phyloP scores from a whole-genome alignment of 2,797 vertebrate genomes.

The Hydrophis major region DNA sequence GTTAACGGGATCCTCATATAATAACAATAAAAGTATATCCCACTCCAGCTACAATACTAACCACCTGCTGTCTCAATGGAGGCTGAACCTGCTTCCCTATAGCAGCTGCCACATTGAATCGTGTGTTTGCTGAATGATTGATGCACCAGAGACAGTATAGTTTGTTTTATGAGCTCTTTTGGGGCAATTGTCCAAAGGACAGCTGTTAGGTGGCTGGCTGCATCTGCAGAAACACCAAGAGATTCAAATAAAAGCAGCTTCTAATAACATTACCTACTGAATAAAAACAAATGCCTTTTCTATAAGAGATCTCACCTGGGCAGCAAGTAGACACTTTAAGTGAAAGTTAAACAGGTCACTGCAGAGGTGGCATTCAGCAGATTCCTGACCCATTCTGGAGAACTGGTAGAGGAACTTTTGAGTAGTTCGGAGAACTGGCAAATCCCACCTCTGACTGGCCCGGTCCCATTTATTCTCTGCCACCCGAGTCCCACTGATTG shows the following conservation, averaged over 20 bases:
- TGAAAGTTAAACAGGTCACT: background rate
- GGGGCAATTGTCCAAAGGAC: constrained; percentile 20
- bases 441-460: no score
- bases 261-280: background rate
- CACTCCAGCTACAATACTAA: background rate
- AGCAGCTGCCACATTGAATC: background rate
- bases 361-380: no score
- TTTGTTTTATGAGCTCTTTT: constrained; percentile 22
- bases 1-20: background rate
- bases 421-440: no score
- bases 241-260: background rate
- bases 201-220: constrained; percentile 20
- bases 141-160: constrained; percentile 10
- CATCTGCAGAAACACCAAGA: constrained; percentile 16
- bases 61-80: background rate
- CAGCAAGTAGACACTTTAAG: background rate
- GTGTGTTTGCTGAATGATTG: constrained; percentile 19
- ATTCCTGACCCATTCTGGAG: no score
- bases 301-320: background rate
- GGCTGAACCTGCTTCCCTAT: background rate
- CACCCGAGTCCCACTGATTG: no score
- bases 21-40: background rate
- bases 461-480: no score
- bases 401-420: no score
- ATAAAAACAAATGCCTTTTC: background rate